Evolutionary conservation across 2,797 vertebrate species (phyloP).

Genomic region (Gymnopithys bicolor): DNA sequence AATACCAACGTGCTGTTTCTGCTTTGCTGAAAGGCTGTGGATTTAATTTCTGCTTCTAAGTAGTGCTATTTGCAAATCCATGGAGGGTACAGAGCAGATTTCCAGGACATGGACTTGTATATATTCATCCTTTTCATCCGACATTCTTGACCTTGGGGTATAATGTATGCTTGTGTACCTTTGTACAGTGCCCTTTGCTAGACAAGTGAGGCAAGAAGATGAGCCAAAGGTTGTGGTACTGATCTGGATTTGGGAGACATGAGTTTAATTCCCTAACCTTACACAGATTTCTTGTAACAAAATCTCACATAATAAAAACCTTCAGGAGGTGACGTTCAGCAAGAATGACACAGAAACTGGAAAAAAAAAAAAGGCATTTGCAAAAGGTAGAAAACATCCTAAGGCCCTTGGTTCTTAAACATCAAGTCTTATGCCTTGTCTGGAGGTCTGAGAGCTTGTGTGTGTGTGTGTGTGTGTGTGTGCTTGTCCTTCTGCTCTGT

Average conservation of each 20-base stretch:
- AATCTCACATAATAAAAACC: background rate
- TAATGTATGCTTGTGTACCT: constrained; percentile 29
- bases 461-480: background rate
- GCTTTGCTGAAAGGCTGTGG: constrained; percentile 13
- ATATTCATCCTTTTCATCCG: constrained; percentile 22
- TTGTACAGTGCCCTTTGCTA: constrained; percentile 2
- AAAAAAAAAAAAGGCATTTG: constrained; percentile 31
- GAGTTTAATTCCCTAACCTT: constrained; percentile 12
- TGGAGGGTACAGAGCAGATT: constrained; percentile 24
- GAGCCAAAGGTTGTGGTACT: constrained; percentile 35
- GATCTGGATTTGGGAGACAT: background rate
- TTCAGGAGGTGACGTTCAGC: constrained; percentile 1
- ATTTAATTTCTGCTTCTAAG: constrained; percentile 47
- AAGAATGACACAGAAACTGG: background rate
- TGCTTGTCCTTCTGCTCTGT: constrained; percentile 61
- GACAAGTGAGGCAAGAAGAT: background rate
- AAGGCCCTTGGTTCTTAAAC: constrained; percentile 76
- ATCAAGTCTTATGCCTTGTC: constrained; percentile 67
- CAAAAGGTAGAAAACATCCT: constrained; percentile 69
- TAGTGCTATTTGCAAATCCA: constrained; percentile 35
- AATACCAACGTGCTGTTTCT: background rate
- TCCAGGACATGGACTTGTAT: constrained; percentile 4
- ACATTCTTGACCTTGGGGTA: constrained; percentile 5
- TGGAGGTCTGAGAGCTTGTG: constrained; percentile 68
- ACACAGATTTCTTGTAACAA: background rate